These are phyloP conservation scores for Protobothrops flavoviridis DNA, from an alignment of 2,113 vertebrate genomes.

Conservation along the genomic window DNA sequence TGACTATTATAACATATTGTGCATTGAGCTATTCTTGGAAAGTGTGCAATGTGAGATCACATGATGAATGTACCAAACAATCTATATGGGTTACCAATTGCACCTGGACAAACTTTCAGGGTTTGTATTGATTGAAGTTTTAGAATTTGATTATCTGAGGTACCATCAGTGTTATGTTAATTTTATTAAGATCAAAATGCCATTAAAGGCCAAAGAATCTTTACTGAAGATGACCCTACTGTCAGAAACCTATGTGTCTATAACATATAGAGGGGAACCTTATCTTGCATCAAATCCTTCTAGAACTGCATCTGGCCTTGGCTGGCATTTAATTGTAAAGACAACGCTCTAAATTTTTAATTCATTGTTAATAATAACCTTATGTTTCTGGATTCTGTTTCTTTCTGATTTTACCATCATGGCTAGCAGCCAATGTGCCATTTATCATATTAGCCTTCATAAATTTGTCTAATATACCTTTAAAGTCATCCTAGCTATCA, in stretches of 20 bases:
- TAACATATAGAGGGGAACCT: not conserved
- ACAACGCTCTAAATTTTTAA: too few species aligned
- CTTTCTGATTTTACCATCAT: too few species aligned
- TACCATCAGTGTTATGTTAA: not conserved
- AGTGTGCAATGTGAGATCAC: not conserved
- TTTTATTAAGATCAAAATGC: not conserved
- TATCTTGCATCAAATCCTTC: not conserved
- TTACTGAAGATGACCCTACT: not conserved
- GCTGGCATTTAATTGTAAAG: not conserved
- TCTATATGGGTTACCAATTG: not conserved
- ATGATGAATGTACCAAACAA: not conserved
- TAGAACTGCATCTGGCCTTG: not conserved
- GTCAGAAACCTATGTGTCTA: not conserved
- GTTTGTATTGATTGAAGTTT: not conserved
- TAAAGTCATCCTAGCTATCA: too few species aligned
- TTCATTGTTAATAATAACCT: too few species aligned
- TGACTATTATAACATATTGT: not conserved
- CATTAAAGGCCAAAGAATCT: not conserved
- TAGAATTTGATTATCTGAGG: not conserved
- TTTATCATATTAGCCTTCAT: too few species aligned
- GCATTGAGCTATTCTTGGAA: not conserved
- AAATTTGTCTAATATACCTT: too few species aligned
- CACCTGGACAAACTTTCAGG: not conserved
- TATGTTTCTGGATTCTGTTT: too few species aligned
- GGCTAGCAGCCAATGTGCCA: too few species aligned